phyloP scores from a whole-genome alignment of 2,797 vertebrate genomes.

The Aulostomus chinensis region DNA sequence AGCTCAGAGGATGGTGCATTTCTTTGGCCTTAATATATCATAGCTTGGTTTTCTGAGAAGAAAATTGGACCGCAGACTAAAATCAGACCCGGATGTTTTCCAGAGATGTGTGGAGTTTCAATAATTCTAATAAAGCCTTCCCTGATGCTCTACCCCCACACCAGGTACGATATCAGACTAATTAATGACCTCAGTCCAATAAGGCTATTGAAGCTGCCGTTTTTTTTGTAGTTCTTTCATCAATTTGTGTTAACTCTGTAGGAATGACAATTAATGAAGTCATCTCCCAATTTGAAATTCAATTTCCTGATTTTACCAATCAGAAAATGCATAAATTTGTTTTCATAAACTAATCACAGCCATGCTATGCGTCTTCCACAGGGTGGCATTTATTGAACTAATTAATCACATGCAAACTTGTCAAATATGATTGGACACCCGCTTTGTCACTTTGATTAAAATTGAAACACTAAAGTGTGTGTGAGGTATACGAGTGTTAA shows the following conservation, averaged over 20 bases:
- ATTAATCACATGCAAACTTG: constrained; percentile 79
- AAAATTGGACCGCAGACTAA: too few species aligned
- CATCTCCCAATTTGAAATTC: constrained; percentile 53
- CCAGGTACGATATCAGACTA: too few species aligned
- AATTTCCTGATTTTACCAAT: constrained; percentile 66
- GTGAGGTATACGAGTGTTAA: not conserved
- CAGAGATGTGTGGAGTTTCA: too few species aligned
- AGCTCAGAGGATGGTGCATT: too few species aligned
- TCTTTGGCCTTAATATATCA: too few species aligned
- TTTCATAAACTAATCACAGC: constrained; percentile 70
- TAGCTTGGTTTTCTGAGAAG: too few species aligned
- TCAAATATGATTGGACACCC: constrained; percentile 57
- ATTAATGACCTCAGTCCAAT: too few species aligned
- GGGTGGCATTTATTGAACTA: constrained; percentile 72
- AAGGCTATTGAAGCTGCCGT: too few species aligned
- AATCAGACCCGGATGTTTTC: too few species aligned
- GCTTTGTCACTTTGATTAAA: constrained; percentile 75
- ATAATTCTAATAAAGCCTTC: too few species aligned
- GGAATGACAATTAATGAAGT: constrained; percentile 49
- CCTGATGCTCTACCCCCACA: too few species aligned
- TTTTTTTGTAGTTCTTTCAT: too few species aligned
- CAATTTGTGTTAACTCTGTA: constrained; percentile 17
- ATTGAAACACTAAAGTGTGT: constrained; percentile 42
- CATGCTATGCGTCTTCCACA: constrained; percentile 56
- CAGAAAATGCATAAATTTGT: constrained; percentile 77